Base-by-base conservation (phyloP, 1,140 invertebrate genomes). In the Spodoptera frugiperda region DNA sequence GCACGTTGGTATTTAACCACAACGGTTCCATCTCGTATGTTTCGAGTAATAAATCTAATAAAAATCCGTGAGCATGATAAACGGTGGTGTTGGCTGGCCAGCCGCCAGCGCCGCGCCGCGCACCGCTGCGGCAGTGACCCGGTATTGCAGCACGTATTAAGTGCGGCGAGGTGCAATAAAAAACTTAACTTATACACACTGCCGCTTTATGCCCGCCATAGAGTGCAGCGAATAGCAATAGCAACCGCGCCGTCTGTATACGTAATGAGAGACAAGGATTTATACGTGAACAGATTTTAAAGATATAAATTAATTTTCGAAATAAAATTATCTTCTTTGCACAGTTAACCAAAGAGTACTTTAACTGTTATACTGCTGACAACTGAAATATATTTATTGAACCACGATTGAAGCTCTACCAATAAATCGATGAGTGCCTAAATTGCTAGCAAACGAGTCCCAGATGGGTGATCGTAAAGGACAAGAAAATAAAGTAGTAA, bases 41-140 rank as follows among this genome's bases (percentile, higher is more conserved):
- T 67, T 49, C 11, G 17, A 8, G 19, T 67, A 49, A 67, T 67
- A 67, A 67, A 67, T 67, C 63, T 67, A 67, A 67, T 67, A 67
- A 67, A 49, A 48, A 67, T 48, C 46, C 39, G 63, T 67, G 33
- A 63, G 21, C 46, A 67, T 67, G 63, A 67, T 67, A 67, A 67
- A 67, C 63, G 19, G 63, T 5, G 19, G 10, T 44, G 59, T 10
- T 44, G 33, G 39, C 19, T 63, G 63, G 44, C 63, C 9, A 0
- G 44, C 12, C 11, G 46, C 39, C 63, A 21, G 17, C 57, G 6
- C 25, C 57, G 6, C 25, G 33, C 33, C 33, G 33, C 33, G 33
- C 57, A 39, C 25, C 57, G 30, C 57, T 44, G 57, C 57, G 57
- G n/a, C 54, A 61, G 8, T 61, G 33, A 19, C 15, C n/a, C 59